phyloP scores from a whole-genome alignment of 2,888 invertebrate genomes.

The Dynastes tityus region DNA sequence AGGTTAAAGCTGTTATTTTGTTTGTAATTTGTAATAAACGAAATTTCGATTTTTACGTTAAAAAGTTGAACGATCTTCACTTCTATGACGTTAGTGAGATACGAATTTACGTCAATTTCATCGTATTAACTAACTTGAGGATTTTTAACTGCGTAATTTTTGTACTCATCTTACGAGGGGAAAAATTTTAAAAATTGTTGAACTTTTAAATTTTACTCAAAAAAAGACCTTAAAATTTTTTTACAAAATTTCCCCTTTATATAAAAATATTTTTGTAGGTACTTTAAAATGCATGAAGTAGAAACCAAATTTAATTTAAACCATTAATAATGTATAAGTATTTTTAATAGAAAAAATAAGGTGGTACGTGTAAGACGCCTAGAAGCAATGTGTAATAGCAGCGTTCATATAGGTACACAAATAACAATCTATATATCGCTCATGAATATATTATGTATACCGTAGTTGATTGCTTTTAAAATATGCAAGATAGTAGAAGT shows the following conservation, averaged over 20 bases:
- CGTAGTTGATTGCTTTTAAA: conserved; percentile 27
- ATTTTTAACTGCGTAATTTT: too few species aligned
- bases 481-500: conserved; percentile 35
- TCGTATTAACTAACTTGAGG: too few species aligned
- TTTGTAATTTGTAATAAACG: neutral
- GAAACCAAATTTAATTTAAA: too few species aligned
- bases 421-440: neutral
- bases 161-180: too few species aligned
- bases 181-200: too few species aligned
- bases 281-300: too few species aligned
- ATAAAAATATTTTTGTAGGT: conserved; percentile 9
- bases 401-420: too few species aligned
- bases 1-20: conserved; percentile 17
- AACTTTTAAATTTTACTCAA: too few species aligned
- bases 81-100: too few species aligned
- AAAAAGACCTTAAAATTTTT: neutral
- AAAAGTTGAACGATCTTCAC: neutral
- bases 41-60: conserved; percentile 4
- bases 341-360: too few species aligned
- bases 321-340: conserved; percentile 33
- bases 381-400: conserved; percentile 4
- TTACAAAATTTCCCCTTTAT: too few species aligned
- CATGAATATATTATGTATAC: neutral
- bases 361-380: conserved; percentile 3
- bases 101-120: too few species aligned